Evolutionary conservation across 2,888 invertebrate genomes (phyloP).

Genomic region (Chrysolina haemoptera): DNA sequence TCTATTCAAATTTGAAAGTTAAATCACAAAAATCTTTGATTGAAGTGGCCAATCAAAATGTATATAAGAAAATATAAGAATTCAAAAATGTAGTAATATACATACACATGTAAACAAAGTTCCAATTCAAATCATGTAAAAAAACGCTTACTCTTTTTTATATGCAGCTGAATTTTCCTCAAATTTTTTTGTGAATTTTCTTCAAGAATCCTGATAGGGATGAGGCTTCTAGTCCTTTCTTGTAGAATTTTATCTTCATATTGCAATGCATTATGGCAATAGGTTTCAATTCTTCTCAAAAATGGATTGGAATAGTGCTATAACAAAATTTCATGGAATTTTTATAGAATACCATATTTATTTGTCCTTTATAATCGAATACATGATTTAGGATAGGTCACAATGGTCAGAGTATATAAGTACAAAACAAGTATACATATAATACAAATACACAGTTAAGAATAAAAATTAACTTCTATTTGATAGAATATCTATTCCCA

Average conservation of each 20-base stretch:
- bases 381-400: too few relatives aligned
- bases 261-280: slow-evolving; percentile 60
- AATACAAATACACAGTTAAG: not conserved
- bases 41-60: too few relatives aligned
- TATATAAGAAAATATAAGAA: not conserved
- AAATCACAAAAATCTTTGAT: too few relatives aligned
- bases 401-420: too few relatives aligned
- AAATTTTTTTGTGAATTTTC: slow-evolving; percentile 77
- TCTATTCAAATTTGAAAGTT: too few relatives aligned
- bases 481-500: too few relatives aligned
- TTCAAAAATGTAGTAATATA: not conserved
- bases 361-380: too few relatives aligned
- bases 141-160: slow-evolving; percentile 71
- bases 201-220: slow-evolving; percentile 80
- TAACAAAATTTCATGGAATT: slow-evolving; percentile 28
- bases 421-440: too few relatives aligned
- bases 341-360: too few relatives aligned
- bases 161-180: slow-evolving; percentile 74
- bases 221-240: slow-evolving; percentile 75
- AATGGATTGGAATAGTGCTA: slow-evolving; percentile 61
- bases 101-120: not conserved
- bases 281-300: slow-evolving; percentile 59
- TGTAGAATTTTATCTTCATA: slow-evolving; percentile 82
- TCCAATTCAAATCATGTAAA: not conserved
- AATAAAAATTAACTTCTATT: too few relatives aligned